Evolutionary conservation across 2,113 vertebrate species (phyloP).

Genomic region (Pardalotus punctatus): DNA sequence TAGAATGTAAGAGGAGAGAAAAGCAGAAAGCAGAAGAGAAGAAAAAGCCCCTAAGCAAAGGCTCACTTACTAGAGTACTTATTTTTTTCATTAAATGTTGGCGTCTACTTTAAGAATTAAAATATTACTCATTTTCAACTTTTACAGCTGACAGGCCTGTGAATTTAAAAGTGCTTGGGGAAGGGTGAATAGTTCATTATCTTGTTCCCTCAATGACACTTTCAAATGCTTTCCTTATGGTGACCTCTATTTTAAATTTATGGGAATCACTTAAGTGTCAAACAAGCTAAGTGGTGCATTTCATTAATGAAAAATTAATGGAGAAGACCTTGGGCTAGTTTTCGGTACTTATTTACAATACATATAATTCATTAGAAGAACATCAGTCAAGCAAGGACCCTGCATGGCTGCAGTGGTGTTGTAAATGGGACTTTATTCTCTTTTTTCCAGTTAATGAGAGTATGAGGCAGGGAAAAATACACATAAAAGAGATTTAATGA

Average conservation of each 20-base stretch:
- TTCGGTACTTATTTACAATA: constrained; percentile 72
- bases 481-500: constrained; percentile 78
- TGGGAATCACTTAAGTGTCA: constrained; percentile 74
- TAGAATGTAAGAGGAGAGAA: neutral
- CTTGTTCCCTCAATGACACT: constrained; percentile 63
- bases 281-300: constrained; percentile 75
- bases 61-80: neutral
- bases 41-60: neutral
- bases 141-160: constrained; percentile 37
- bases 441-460: constrained; percentile 72
- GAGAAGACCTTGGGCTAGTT: constrained; percentile 69
- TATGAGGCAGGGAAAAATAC: constrained; percentile 64
- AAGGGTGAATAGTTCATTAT: constrained; percentile 54
- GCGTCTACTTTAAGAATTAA: constrained; percentile 43
- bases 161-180: constrained; percentile 55
- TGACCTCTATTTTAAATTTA: constrained; percentile 74
- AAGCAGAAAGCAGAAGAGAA: constrained; percentile 10
- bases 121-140: constrained; percentile 38
- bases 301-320: constrained; percentile 82
- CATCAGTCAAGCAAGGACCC: constrained; percentile 57
- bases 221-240: constrained; percentile 59
- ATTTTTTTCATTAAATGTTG: constrained; percentile 34
- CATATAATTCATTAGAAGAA: constrained; percentile 74
- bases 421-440: constrained; percentile 68
- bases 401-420: constrained; percentile 24